Percentiles rank a stretch among this genome's conserved stretches.
These are phyloP conservation scores for Narcine bancroftii DNA, from an alignment of 2,113 vertebrate species.

Conservation along the genomic window DNA sequence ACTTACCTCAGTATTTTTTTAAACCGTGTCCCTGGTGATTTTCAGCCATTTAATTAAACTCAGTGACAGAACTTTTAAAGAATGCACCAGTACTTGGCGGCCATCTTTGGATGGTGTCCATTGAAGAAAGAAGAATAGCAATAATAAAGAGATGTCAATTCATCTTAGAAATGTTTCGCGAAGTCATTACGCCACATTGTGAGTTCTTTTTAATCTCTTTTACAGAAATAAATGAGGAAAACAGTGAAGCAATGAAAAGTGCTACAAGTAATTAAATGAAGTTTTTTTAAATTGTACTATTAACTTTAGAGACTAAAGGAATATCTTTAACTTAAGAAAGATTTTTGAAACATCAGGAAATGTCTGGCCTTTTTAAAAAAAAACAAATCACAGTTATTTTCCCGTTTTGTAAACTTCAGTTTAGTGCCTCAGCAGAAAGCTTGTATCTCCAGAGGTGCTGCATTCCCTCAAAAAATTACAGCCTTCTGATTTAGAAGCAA, in stretches of 20 bases:
- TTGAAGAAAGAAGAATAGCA: background rate
- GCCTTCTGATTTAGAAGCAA: background rate
- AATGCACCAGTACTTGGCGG: background rate
- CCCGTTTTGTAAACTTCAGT: background rate
- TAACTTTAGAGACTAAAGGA: background rate
- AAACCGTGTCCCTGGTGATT: conserved; percentile 35
- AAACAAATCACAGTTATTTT: background rate
- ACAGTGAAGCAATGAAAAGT: background rate
- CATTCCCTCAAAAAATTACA: background rate
- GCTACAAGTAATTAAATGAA: background rate
- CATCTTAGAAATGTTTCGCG: background rate
- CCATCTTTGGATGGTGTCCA: conserved; percentile 10
- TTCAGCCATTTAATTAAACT: conserved; percentile 37
- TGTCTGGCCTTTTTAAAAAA: background rate
- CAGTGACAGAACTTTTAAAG: conserved; percentile 9
- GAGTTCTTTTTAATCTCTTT: background rate
- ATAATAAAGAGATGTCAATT: background rate
- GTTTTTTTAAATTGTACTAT: background rate
- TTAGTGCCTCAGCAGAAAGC: background rate
- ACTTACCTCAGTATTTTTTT: conserved; percentile 37
- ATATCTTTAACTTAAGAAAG: background rate
- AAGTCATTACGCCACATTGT: background rate
- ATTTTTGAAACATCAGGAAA: background rate
- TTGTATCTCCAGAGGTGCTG: background rate
- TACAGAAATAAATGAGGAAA: background rate